Evolutionary conservation across 2,888 invertebrate genomes (phyloP).

Genomic region (Emmelina monodactyla): DNA sequence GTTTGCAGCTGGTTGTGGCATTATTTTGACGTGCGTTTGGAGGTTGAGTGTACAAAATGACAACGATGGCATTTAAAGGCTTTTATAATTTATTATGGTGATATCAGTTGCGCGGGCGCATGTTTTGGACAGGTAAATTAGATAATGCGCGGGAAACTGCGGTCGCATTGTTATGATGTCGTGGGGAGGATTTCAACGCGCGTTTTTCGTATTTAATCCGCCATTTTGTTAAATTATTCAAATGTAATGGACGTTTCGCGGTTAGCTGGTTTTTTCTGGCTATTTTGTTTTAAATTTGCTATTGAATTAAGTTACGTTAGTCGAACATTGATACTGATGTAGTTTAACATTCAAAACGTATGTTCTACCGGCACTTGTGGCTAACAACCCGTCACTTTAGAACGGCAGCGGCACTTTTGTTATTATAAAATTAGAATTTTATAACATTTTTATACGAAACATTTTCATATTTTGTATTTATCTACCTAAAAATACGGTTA

Average conservation of each 20-base stretch:
- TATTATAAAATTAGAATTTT: no score
- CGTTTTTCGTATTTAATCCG: constrained; percentile 56
- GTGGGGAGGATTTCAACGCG: constrained; percentile 45
- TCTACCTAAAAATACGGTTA: no score
- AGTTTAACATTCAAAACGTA: constrained; percentile 11
- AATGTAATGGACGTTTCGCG: constrained; percentile 60
- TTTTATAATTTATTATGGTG: constrained; percentile 20
- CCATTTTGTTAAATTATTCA: constrained; percentile 60
- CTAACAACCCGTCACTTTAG: no score
- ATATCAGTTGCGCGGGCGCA: constrained; percentile 27
- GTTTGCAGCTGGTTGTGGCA: no score
- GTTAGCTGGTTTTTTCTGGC: no score
- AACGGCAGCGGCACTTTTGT: no score
- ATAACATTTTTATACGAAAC: no score
- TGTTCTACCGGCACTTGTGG: no score
- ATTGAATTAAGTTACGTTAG: constrained; percentile 11
- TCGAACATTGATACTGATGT: constrained; percentile 11
- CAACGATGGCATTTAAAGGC: constrained; percentile 19
- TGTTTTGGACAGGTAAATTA: constrained; percentile 59
- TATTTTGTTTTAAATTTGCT: no score
- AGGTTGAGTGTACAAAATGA: not conserved
- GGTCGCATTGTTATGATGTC: constrained; percentile 46
- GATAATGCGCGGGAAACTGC: constrained; percentile 49
- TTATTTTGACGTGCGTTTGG: no score
- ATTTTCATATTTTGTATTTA: no score